Evolutionary conservation across 1,140 invertebrate species (phyloP).

Genomic region (Maniola jurtina): DNA sequence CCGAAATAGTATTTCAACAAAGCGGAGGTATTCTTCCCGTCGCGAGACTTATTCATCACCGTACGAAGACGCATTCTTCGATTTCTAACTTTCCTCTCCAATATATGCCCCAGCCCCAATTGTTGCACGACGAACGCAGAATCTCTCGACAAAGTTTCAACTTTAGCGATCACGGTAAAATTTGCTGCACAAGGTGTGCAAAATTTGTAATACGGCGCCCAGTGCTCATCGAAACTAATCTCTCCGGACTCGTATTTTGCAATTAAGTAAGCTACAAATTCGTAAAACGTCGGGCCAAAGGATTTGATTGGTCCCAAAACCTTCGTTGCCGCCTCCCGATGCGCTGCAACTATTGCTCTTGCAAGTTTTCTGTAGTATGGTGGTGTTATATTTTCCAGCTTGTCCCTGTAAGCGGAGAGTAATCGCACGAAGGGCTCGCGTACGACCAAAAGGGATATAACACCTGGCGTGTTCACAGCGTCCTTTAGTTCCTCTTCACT

Average conservation of each 20-base stretch:
- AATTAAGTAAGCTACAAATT: constrained; percentile 84
- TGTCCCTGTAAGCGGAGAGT: constrained; percentile 94
- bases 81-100: constrained; percentile 77
- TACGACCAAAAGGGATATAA: constrained; percentile 89
- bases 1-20: constrained; percentile 82
- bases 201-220: constrained; percentile 85
- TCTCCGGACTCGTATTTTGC: constrained; percentile 63
- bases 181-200: constrained; percentile 87
- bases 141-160: constrained; percentile 85
- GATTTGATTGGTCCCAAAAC: constrained; percentile 64
- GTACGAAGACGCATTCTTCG: constrained; percentile 75
- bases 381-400: constrained; percentile 86
- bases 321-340: constrained; percentile 66
- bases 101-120: constrained; percentile 78
- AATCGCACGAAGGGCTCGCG: constrained; percentile 94
- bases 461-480: constrained; percentile 75
- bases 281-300: constrained; percentile 82
- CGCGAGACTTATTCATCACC: constrained; percentile 77
- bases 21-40: constrained; percentile 77
- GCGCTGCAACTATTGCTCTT: constrained; percentile 81
- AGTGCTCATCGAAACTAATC: constrained; percentile 83
- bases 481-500: constrained; percentile 76
- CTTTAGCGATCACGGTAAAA: constrained; percentile 82
- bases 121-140: constrained; percentile 83
- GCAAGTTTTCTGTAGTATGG: constrained; percentile 86